Conservation (phyloP, 2,113 vertebrate species). For the Phyllopteryx taeniolatus region DNA sequence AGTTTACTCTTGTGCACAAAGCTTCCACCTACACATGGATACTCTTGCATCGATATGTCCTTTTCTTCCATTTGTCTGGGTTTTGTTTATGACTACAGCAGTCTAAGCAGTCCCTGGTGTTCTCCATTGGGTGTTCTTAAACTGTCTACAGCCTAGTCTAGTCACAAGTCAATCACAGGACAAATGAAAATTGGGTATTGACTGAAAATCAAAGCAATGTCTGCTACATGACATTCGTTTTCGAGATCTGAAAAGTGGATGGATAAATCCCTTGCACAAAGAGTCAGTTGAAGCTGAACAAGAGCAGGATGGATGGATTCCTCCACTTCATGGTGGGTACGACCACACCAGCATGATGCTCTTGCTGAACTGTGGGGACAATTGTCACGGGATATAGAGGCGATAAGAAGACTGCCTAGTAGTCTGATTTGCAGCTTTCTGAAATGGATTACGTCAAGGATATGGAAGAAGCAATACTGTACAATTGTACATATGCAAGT, state of each 20-base stretch:
- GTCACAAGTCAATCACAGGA: not conserved
- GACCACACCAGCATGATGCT: slow-evolving; percentile 40
- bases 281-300: slow-evolving; percentile 13
- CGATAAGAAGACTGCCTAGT: slow-evolving; percentile 6
- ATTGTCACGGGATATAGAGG: slow-evolving; percentile 47
- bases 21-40: not conserved
- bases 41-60: not conserved
- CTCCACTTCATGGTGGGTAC: slow-evolving; percentile 35
- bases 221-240: no score
- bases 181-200: not conserved
- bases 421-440: slow-evolving; percentile 20
- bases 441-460: slow-evolving; percentile 10
- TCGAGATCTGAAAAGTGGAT: no score
- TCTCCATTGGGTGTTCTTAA: not conserved
- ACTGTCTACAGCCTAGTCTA: not conserved
- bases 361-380: slow-evolving; percentile 6
- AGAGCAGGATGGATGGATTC: slow-evolving; percentile 27
- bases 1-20: not conserved
- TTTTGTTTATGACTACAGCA: not conserved
- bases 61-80: not conserved
- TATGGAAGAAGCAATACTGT: slow-evolving; percentile 4
- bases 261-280: not conserved
- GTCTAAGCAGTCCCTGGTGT: not conserved
- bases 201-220: not conserved
- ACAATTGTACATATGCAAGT: not conserved